phyloP scores from a whole-genome alignment of 1,140 invertebrate genomes.

The Lerema accius region DNA sequence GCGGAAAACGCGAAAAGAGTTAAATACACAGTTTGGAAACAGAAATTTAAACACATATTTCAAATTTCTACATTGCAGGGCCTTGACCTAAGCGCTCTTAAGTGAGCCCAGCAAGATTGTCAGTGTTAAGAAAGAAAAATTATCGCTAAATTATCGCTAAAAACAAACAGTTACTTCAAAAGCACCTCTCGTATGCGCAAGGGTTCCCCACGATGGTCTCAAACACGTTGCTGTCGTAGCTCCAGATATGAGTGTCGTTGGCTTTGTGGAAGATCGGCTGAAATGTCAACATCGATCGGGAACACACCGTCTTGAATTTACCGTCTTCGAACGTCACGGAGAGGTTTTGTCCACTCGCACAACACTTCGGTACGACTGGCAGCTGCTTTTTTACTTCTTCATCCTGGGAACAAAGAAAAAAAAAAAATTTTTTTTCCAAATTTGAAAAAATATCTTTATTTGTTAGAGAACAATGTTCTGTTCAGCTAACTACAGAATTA shows the following conservation, averaged over 20 bases:
- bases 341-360: constrained; percentile 75
- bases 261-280: constrained; percentile 82
- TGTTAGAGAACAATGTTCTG: too few relatives aligned
- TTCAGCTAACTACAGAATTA: too few relatives aligned
- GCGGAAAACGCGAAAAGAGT: too few relatives aligned
- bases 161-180: constrained; percentile 30
- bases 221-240: constrained; percentile 76
- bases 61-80: too few relatives aligned
- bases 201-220: constrained; percentile 83
- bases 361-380: constrained; percentile 77
- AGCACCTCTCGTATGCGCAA: constrained; percentile 82
- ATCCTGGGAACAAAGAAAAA: constrained; percentile 57
- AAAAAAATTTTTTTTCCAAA: constrained; percentile 21
- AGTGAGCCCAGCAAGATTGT: too few relatives aligned
- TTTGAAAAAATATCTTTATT: too few relatives aligned
- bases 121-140: too few relatives aligned
- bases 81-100: too few relatives aligned
- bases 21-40: too few relatives aligned
- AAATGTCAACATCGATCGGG: constrained; percentile 70
- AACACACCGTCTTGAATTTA: constrained; percentile 75
- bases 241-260: constrained; percentile 80
- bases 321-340: constrained; percentile 60
- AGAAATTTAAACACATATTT: too few relatives aligned
- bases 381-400: constrained; percentile 71
- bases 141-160: constrained; percentile 18